Base-by-base conservation (phyloP, 2,113 vertebrate genomes). In the Petromus typicus region DNA sequence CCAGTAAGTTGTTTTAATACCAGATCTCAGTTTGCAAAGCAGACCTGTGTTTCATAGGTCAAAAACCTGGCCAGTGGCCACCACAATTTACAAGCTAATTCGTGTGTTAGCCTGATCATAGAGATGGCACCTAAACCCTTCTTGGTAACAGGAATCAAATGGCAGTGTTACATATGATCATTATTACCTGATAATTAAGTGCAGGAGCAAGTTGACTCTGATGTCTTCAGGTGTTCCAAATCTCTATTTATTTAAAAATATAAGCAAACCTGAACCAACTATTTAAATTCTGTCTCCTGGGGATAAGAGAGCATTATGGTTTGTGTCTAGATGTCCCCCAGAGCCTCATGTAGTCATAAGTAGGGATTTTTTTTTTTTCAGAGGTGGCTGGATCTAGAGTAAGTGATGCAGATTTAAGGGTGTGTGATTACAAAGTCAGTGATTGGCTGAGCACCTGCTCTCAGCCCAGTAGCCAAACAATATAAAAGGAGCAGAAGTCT, bases 131-230 rank as follows among this genome's bases (percentile, higher is more conserved):
- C 5, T 22, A 54, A 73, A 43, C 13, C 82, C 34, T 79, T 59
- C 7, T 75, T 80, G 59, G 32, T 43, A 64, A 22, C 34, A 64
- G 3, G 1, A 54, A 64, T 56, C 67, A 23, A 83, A 5, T 34
- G 4, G 88, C 30, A 83, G 7, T 7, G 4, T 64, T 91, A 89
- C 73, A 75, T 81, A 78, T 27, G 59, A 43, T 87, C 54, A 48
- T 56, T 91, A 89, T 57, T 73, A 78, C 40, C 14, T 63, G 27
- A 91, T 86, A 94, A 82, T 25, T n/a, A 86, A 66, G 4, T 66
- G 2, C 1, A 87, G 25, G 25, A 61, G 8, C 78, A 69, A 13
- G 22, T 89, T 4, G 76, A 17, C 48, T 79, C 56, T 83, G 13
- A 73, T 43, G 3, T 22, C 10, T 75, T 92, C 64, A 59, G 3